Evolutionary conservation across 2,888 invertebrate species (phyloP).

Genomic region (Drosophila buzzatii): DNA sequence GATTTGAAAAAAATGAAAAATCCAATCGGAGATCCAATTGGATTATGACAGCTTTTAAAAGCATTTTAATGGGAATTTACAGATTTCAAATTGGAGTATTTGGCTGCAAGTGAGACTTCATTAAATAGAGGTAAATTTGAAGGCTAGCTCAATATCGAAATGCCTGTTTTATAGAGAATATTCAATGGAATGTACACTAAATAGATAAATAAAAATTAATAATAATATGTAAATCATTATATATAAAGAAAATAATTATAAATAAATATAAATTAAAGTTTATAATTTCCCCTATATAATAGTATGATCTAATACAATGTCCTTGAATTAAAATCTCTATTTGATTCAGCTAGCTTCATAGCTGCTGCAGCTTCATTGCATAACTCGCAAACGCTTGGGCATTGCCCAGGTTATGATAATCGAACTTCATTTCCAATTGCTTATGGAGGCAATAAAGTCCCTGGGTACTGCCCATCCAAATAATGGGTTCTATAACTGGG

Average conservation of each 20-base stretch:
- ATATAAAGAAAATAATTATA: too few species aligned
- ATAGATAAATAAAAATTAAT: too few species aligned
- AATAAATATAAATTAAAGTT: too few species aligned
- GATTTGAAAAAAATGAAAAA: background rate
- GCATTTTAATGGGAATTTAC: too few species aligned
- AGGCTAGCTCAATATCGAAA: too few species aligned
- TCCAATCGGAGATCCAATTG: background rate
- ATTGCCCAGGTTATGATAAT: background rate
- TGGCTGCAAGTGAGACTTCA: too few species aligned
- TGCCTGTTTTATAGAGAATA: too few species aligned
- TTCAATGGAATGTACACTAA: too few species aligned
- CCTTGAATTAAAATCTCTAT: background rate
- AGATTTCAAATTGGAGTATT: too few species aligned
- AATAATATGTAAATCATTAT: too few species aligned
- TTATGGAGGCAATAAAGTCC: background rate
- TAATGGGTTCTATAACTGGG: constrained; percentile 42
- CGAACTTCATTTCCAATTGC: background rate
- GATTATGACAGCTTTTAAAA: background rate
- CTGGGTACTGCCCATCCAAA: constrained; percentile 30
- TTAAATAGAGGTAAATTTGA: too few species aligned
- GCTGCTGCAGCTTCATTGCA: background rate
- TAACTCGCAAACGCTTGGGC: background rate
- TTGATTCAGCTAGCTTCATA: background rate
- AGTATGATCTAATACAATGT: background rate
- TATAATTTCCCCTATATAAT: background rate